Conservation (phyloP, 2,113 vertebrate species). For the Apodemus sylvaticus region DNA sequence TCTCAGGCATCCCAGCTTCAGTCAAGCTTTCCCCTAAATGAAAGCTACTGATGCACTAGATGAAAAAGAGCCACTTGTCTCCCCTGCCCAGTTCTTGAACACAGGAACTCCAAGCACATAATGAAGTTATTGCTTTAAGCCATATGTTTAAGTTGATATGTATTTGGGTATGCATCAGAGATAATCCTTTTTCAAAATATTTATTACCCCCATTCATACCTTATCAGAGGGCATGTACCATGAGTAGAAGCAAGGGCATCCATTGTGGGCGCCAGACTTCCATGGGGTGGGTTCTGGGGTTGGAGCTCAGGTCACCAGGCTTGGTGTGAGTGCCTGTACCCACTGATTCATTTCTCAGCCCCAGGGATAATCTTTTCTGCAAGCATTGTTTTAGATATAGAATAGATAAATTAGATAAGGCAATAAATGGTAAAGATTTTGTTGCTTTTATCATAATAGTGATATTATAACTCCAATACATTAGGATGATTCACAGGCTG, state of each 20-base stretch:
- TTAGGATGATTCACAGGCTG: not conserved
- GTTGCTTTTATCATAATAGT: not conserved
- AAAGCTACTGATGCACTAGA: not conserved
- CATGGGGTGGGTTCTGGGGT: not conserved
- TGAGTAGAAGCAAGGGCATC: not conserved
- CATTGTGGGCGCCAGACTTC: not conserved
- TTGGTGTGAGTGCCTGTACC: not conserved
- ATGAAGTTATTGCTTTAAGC: not conserved
- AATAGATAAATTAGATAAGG: not conserved
- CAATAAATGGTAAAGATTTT: not conserved
- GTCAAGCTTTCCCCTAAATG: not conserved
- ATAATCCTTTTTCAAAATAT: not conserved
- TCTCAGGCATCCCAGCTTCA: not conserved
- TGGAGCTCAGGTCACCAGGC: not conserved
- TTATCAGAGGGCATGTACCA: not conserved
- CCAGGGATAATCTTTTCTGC: not conserved
- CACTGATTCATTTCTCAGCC: not conserved
- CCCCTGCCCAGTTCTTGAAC: not conserved
- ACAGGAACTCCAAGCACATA: not conserved
- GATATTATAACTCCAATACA: not conserved
- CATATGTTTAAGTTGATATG: not conserved
- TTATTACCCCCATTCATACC: not conserved
- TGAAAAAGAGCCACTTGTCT: not conserved
- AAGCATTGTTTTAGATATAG: not conserved
- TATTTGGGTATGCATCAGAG: not conserved